These are phyloP conservation scores for Phylloscopus trochiloides DNA, from an alignment of 2,113 vertebrate genomes.

Conservation along the genomic window DNA sequence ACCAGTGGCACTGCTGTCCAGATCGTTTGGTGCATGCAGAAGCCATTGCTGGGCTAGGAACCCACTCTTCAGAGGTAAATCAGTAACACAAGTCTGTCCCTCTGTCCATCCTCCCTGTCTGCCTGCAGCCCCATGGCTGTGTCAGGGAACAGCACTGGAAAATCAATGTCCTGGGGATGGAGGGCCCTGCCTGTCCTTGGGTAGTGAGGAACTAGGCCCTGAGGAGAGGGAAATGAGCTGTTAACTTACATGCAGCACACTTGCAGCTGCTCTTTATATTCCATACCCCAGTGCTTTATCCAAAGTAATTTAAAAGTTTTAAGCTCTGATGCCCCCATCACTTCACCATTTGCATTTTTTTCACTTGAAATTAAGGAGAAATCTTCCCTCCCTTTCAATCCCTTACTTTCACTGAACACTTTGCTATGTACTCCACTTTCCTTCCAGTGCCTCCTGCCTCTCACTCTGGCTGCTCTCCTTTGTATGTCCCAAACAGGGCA, in stretches of 20 bases:
- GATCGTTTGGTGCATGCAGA: background rate
- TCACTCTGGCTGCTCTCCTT: background rate
- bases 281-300: conserved; percentile 13
- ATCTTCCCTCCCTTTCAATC: background rate
- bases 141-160: background rate
- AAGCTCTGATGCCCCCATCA: conserved; percentile 21
- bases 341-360: conserved; percentile 16
- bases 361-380: background rate
- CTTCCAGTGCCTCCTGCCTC: background rate
- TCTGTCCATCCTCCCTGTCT: rapidly evolving
- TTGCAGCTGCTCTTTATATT: background rate
- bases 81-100: background rate
- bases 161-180: background rate
- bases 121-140: background rate
- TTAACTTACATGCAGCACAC: background rate
- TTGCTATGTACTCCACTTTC: background rate
- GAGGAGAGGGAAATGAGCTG: conserved; percentile 6
- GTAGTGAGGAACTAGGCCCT: background rate
- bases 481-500: background rate
- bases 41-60: background rate
- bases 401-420: background rate
- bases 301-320: conserved; percentile 41
- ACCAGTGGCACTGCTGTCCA: background rate
- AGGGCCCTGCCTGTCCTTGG: background rate
- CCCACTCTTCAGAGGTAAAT: background rate